Evolutionary conservation across 2,113 vertebrate genomes (phyloP), one percentile per base, ranked within the genome.

Genomic region (Myiopsitta monachus): DNA sequence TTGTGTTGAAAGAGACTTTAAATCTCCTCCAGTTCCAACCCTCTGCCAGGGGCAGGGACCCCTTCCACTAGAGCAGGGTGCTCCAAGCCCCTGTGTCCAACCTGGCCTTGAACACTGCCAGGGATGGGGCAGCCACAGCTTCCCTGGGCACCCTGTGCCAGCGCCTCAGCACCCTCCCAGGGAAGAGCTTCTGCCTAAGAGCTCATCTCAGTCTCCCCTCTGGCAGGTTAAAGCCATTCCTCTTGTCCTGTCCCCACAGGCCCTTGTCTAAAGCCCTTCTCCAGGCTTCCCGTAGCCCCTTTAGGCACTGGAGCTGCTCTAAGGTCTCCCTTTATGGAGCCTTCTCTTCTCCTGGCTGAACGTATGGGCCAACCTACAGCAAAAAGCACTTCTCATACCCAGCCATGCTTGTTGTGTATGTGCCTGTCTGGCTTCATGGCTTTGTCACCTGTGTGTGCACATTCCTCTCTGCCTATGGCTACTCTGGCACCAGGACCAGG

Each of bases 341-440:
- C 57, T 59, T 59, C 21, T 59, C 21, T n/a, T 59, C 21, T 36
- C 57, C 57, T 23, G 33, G 21, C 22, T 59, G 57, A 59, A 36
- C 9, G 3, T 36, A 59, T n/a, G n/a, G 57, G 14, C 22, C 33
- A 23, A 59, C 6, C n/a, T 59, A n/a, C 57, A 43, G 52, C 26
- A 14, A 30, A 38, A 57, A 33, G 3, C 6, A 8, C 55, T 3
- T 70, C 16, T 94, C 30, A 21, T 24, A 6, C 30, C 30, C 1
- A 0, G 2, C 57, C 0, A 2, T 1, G 47, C 27, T 13, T 7
- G 1, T 43, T 8, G 28, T 5, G 18, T 5, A 3, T 0, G 1
- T 13, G 0, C 5, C 1, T 1, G 5, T 3, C 33, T 0, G 0
- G 2, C 26, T 55, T 26, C 24, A 24, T 2, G 26, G 33, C 36